These are phyloP conservation scores for Trididemnum clinides DNA, from an alignment of 23 tunicate genomes.

Conservation along the genomic window DNA sequence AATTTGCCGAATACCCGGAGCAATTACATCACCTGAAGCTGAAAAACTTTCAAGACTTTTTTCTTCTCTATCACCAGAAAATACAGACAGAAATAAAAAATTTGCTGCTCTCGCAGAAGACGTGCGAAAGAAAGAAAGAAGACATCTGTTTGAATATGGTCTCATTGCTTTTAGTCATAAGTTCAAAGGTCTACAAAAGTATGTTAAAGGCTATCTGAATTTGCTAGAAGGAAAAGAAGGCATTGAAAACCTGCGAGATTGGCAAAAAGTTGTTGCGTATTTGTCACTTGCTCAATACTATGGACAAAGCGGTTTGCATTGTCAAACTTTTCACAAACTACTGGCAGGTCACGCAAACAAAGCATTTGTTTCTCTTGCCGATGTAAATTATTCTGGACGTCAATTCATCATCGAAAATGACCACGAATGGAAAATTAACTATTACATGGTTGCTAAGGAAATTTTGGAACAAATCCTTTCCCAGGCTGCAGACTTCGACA, in stretches of 20 bases:
- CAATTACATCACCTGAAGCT: not conserved
- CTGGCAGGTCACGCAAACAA: not conserved
- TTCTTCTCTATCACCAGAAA: constrained; percentile 20
- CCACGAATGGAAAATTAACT: constrained; percentile 53
- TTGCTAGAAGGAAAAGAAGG: not conserved
- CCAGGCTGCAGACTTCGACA: not conserved
- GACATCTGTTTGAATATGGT: constrained; percentile 54
- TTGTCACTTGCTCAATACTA: constrained; percentile 53
- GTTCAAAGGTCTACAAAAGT: constrained; percentile 47
- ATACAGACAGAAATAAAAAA: not conserved
- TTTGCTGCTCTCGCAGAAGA: constrained; percentile 34
- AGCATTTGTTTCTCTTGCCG: constrained; percentile 7
- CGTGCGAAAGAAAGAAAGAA: not conserved
- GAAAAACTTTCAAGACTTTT: not conserved
- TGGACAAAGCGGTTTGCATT: constrained; percentile 46
- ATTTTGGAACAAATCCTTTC: constrained; percentile 58
- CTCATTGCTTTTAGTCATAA: constrained; percentile 51
- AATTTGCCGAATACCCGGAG: not conserved
- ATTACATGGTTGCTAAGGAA: constrained; percentile 60
- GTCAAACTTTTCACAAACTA: constrained; percentile 12
- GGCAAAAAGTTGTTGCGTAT: constrained; percentile 62
- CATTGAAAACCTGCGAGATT: not conserved
- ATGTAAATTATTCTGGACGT: constrained; percentile 31
- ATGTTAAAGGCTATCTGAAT: constrained; percentile 52
- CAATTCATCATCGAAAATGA: constrained; percentile 39